These are phyloP conservation scores for Carettochelys insculpta DNA, from an alignment of 2,113 vertebrate genomes.

Conservation along the genomic window DNA sequence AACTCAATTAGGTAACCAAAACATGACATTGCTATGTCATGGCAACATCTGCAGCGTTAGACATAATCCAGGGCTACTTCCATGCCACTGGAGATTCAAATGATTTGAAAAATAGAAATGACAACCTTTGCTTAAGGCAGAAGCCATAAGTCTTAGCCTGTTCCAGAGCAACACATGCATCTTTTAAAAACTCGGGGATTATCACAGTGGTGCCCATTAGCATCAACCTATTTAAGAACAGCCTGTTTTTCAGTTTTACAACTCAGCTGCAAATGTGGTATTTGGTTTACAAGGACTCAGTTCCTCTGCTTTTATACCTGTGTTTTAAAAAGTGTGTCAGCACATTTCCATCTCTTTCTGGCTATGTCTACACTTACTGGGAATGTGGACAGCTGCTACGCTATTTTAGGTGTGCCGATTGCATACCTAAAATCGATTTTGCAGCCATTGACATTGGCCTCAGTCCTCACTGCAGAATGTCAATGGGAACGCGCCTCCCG, in stretches of 20 bases:
- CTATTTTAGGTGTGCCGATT: too few species aligned
- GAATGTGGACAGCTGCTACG: too few species aligned
- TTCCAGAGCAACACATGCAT: background rate
- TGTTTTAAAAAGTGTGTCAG: background rate
- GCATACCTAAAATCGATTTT: too few species aligned
- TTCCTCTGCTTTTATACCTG: background rate
- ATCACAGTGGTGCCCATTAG: background rate
- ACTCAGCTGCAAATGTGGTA: background rate
- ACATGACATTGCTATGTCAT: background rate
- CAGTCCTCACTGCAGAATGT: too few species aligned
- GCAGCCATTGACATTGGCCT: too few species aligned
- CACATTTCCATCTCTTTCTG: too few species aligned
- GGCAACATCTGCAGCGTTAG: background rate
- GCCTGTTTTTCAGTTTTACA: constrained; percentile 17
- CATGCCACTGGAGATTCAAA: background rate
- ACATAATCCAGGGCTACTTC: background rate
- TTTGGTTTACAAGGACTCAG: background rate
- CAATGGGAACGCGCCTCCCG: too few species aligned
- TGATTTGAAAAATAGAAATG: constrained; percentile 11
- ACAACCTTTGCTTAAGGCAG: background rate
- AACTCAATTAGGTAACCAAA: background rate
- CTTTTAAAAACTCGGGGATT: constrained; percentile 8
- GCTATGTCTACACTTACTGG: too few species aligned
- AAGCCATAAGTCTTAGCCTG: background rate
- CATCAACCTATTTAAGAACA: background rate